Conservation (phyloP, 2,113 vertebrate genomes). For the Aythya baeri region DNA sequence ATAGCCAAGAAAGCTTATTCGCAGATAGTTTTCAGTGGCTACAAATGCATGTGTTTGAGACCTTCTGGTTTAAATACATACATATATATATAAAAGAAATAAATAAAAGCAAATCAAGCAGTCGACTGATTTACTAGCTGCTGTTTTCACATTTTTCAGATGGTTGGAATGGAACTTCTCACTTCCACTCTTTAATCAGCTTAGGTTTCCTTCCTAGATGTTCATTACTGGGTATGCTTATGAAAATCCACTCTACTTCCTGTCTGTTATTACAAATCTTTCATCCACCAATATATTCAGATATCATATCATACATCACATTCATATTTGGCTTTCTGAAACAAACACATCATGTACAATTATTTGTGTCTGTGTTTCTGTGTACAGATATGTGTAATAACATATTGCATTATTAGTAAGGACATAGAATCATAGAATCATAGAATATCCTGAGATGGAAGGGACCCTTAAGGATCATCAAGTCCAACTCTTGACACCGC, state of each 20-base stretch:
- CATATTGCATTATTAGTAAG: not conserved
- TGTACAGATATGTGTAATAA: not conserved
- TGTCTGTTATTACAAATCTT: not conserved
- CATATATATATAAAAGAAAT: too few relatives aligned
- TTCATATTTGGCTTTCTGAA: not conserved
- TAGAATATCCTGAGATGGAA: too few relatives aligned
- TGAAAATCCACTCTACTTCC: not conserved
- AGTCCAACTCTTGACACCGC: too few relatives aligned
- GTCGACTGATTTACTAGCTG: not conserved
- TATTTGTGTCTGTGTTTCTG: not conserved
- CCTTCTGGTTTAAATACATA: not conserved
- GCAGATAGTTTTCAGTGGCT: not conserved
- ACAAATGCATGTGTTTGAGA: not conserved
- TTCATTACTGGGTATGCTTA: accelerated
- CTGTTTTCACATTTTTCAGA: not conserved
- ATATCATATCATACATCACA: not conserved
- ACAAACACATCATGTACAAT: not conserved
- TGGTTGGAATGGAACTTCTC: not conserved
- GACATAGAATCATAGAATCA: too few relatives aligned
- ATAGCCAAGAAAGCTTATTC: not conserved
- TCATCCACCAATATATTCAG: not conserved
- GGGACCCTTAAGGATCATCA: too few relatives aligned
- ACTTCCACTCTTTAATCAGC: not conserved
- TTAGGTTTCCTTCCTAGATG: not conserved
- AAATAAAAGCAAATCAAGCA: not conserved